Base-by-base conservation (phyloP, 37 sponge, comb jelly and placozoan species). In the Theonella swinhoei region DNA sequence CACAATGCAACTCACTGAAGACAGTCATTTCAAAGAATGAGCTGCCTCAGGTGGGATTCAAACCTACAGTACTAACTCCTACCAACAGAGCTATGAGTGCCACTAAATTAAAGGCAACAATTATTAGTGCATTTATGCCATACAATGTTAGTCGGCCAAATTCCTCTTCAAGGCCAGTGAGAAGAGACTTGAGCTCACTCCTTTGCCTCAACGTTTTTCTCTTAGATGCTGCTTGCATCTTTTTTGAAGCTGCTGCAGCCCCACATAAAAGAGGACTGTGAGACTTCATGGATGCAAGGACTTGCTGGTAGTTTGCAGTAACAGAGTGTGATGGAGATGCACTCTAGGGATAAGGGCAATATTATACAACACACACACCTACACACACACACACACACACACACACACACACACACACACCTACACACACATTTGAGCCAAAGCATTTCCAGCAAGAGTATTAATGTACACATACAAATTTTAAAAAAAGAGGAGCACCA, bases 281-380 rank as follows among this genome's bases (percentile, higher is more conserved):
- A 63, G 28, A 32, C 76, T 93, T 93, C 88, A 93, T 86, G 29
- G 86, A 68, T 1, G 90, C 43, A 35, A 93, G 38, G 31, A 88
- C 70, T 39, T 83, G 64, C 79, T 93, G 94, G 58, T 79, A 89
- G 80, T 93, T 93, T 43, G 88, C 87, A 23, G 31, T 42, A 35
- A 93, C 81, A 3, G 94, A 93, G 80, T 93, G 90, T 24, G 94
- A 93, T 17, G 90, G 85, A 37, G 68, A 31, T 2, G 90, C 83
- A 35, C 88, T 87, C 88, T 87, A 73, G 14, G 54, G 54, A 47
- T 17, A 47, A 47, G 7, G 14, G 54, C 54, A 47, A 47, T 47
- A 47, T 47, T 47, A 47, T 17, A 47, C 14, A 47, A 47, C 14
- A 14, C 54, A 47, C 11, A 47, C 7, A 7, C 54, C 54, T 47